Evolutionary conservation across 2,888 invertebrate species (phyloP), one percentile per base, ranked within the genome.

Genomic region (Andricus curvator): DNA sequence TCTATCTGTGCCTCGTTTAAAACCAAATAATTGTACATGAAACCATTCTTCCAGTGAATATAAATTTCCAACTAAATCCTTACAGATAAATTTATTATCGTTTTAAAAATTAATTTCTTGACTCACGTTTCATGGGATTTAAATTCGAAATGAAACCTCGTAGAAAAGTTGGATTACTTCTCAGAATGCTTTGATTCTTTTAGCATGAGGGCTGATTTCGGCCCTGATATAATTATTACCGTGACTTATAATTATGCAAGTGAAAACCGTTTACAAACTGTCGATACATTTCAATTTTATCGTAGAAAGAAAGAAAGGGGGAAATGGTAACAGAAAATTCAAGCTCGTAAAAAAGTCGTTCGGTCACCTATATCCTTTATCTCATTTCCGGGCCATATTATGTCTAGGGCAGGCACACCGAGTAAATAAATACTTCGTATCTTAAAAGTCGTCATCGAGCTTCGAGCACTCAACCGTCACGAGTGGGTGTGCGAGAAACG

Each of bases 351-450:
- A 51, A 56, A 51, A 51, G 51, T 11, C 51, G 29, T 41, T 74
- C 20, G 9, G 84, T 85, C 82, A 82, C 65, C 80, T 81, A 83
- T 78, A 85, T 84, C 83, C 84, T 88, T 88, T 90, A 90, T 91
- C 91, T 86, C 87, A 86, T 87, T 88, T 91, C 89, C 91, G 89
- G 90, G 83, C 87, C 74, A 83, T 91, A 90, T 91, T 91, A 89
- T 90, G 91, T 87, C 91, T 91, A 87, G 81, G 82, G 83, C 77
- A 84, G 83, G 86, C 86, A 81, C 83, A 83, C 82, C 82, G 84
- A 89, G 90, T 89, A 90, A 90, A 91, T 89, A 91, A 90, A 91
- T 89, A 88, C 89, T 84, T 80, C 82, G 83, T 90, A 90, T 91
- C 90, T 84, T 82, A 33, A 51, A 79, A 78, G 84, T 80, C 88